Conservation (phyloP, 2,888 invertebrate species). For the Aethes cnicana region DNA sequence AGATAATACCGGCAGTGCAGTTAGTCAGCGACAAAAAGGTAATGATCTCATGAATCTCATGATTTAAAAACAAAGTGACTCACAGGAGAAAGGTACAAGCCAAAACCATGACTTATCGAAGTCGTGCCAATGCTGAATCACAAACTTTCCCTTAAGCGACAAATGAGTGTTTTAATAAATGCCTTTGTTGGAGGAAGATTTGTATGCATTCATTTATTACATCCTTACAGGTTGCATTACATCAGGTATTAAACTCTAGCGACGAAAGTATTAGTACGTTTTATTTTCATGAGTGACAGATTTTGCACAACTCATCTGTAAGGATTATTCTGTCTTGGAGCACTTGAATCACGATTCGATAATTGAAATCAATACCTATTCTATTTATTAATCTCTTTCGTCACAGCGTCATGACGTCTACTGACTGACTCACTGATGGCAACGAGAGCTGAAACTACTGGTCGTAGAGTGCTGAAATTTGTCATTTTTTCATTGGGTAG, state of each 20-base stretch:
- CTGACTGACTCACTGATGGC: too few species aligned
- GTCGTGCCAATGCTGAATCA: slow-evolving; percentile 44
- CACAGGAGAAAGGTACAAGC: slow-evolving; percentile 46
- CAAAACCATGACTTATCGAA: slow-evolving; percentile 44
- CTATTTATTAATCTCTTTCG: too few species aligned
- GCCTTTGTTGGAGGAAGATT: slow-evolving; percentile 17
- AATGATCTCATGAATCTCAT: too few species aligned
- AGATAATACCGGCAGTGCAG: background rate
- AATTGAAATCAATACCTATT: too few species aligned
- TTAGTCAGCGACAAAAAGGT: slow-evolving; percentile 14
- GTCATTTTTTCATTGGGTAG: too few species aligned
- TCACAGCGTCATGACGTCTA: too few species aligned
- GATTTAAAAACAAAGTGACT: slow-evolving; percentile 39
- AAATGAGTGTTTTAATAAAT: slow-evolving; percentile 38
- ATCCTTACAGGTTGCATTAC: background rate
- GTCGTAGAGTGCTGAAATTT: too few species aligned
- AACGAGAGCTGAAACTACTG: too few species aligned
- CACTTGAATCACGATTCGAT: too few species aligned
- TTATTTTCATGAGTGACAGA: background rate
- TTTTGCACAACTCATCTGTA: background rate
- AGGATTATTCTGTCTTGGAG: too few species aligned
- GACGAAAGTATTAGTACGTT: background rate
- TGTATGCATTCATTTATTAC: slow-evolving; percentile 11
- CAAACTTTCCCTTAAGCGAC: slow-evolving; percentile 47
- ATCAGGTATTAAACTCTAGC: background rate